Evolutionary conservation across 2,888 invertebrate genomes (phyloP), one percentile per base, ranked within the genome.

Genomic region (Exephanes ischioxanthus): DNA sequence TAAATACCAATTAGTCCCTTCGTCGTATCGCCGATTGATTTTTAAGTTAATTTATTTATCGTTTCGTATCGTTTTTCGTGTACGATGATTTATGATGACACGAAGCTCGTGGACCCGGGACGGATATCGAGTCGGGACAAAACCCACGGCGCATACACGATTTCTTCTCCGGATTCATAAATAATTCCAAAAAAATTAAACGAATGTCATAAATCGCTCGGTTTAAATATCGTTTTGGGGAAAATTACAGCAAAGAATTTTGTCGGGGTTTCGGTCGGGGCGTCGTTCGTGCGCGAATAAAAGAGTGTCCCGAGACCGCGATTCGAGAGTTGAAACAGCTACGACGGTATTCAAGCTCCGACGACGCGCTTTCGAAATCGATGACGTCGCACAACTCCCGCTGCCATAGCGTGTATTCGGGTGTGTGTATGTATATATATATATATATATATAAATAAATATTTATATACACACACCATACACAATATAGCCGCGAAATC

Each of bases 21-120:
- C 88, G 89, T 90, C 89, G 88, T 90, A 89, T 87, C 87, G 89
- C 87, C 86, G 81, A 90, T 89, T 86, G 16, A 48, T 48, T 48
- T 48, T 1, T 4, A 16, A 16, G 3, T 16, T 1, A 48, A 86
- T 89, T 63, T 87, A 87, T 87, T 89, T 80, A 85, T 86, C 14
- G 3, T 77, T 82, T 82, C 53, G 14, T 71, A 76, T 68, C 55
- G 80, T 79, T 86, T 85, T 83, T 89, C 84, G 86, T 58, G 86
- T 83, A 80, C 72, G 48, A 73, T 73, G 19, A 30, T 73, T 73
- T 68, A 48, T 48, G 51, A 77, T 78, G 55, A 68, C 67, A 87
- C 84, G 86, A 90, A 78, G 86, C 75, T 87, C 86, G 89, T 89
- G 85, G 63, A 84, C 85, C 83, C 87, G 88, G 72, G 72, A 72